Percentiles rank a stretch among this genome's conserved stretches.
Evolutionary conservation across 2,113 vertebrate genomes (phyloP).

Genomic region (Hylia prasina): DNA sequence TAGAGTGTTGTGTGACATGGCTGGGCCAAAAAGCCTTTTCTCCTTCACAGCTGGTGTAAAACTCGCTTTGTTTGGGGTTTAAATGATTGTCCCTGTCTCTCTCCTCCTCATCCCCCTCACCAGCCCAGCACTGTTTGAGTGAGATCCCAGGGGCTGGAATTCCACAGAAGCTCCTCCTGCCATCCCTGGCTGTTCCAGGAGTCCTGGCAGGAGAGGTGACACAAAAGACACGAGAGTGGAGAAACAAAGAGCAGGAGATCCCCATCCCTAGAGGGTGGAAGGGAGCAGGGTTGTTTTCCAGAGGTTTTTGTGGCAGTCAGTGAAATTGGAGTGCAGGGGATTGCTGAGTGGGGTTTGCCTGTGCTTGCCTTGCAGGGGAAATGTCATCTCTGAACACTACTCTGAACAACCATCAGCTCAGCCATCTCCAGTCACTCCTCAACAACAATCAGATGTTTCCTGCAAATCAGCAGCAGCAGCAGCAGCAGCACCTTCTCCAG

Average conservation of each 20-base stretch:
- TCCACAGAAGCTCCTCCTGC: background rate
- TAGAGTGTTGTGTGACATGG: background rate
- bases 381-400: constrained; percentile 83
- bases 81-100: background rate
- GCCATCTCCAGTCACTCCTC: constrained; percentile 81
- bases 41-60: background rate
- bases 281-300: background rate
- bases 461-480: constrained; percentile 81
- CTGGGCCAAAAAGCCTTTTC: background rate
- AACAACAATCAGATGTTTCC: constrained; percentile 85
- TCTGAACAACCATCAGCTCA: constrained; percentile 84
- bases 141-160: background rate
- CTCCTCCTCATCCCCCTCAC: background rate
- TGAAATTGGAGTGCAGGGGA: background rate
- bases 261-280: background rate
- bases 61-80: background rate
- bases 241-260: background rate
- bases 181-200: background rate
- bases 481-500: constrained; percentile 83
- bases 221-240: background rate
- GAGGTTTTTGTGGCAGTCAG: background rate
- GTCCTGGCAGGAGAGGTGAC: background rate
- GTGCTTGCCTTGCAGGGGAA: constrained; percentile 81
- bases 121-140: background rate
- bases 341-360: constrained; percentile 30